These are phyloP conservation scores for Ciconia maguari DNA, from an alignment of 2,113 vertebrate genomes.

Conservation along the genomic window DNA sequence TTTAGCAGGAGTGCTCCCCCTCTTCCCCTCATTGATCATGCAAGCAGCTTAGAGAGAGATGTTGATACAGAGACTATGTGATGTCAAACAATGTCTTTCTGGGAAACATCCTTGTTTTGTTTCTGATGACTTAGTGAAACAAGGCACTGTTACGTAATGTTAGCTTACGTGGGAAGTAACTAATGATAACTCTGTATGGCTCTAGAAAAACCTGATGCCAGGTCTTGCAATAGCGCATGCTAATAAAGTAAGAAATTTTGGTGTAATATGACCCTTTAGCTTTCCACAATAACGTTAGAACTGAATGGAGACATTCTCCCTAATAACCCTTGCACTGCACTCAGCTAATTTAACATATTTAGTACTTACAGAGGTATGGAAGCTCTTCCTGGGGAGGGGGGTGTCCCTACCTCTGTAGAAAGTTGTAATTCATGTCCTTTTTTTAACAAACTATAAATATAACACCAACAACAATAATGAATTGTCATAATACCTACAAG, in stretches of 20 bases:
- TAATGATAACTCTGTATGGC: not conserved
- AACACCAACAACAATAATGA: not conserved
- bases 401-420: not conserved
- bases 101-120: not conserved
- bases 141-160: not conserved
- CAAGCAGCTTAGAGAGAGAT: not conserved
- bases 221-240: not conserved
- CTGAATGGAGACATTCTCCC: not conserved
- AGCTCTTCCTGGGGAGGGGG: not conserved
- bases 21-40: not conserved
- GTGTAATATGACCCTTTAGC: not conserved
- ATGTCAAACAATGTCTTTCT: not conserved
- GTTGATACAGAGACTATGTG: no score
- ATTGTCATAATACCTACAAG: not conserved
- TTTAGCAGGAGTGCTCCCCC: not conserved
- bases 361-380: not conserved
- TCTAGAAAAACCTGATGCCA: not conserved
- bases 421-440: not conserved
- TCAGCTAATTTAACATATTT: not conserved
- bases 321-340: not conserved
- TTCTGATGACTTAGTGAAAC: not conserved
- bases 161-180: not conserved
- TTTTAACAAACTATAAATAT: not conserved
- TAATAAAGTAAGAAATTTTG: not conserved
- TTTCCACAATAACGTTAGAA: not conserved